Base-by-base conservation (phyloP, 1,140 invertebrate genomes). In the Carposina sasakii region DNA sequence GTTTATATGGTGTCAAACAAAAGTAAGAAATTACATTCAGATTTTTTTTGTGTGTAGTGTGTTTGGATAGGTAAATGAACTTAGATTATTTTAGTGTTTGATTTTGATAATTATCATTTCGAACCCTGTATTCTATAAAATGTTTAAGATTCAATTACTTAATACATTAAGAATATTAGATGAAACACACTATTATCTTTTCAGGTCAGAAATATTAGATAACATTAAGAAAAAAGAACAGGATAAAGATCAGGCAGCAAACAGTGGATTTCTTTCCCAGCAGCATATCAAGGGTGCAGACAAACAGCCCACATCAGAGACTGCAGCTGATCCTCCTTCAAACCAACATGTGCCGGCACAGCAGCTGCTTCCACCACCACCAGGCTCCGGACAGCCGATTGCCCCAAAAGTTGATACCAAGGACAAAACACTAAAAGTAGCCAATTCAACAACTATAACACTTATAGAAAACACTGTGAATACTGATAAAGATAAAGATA, bases 361-460 rank as follows among this genome's bases (percentile, higher is more conserved):
- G 37, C 73, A 77, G 50, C 56, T 83, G 13, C 48, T 77, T 13
- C 75, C 74, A 17, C 74, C 76, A 12, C 52, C 71, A 37, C 74
- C 71, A 49, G 54, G 60, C 34, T 49, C 63, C 24, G 56, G 52
- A 9, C 63, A 70, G 46, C 49, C 72, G 24, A 55, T 57, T 13
- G 66, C 72, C 50, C 40, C 62, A 41, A 79, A 82, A 57, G 76
- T 76, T 28, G 76, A 79, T 24, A 41, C 65, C 41, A 81, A 79
- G 66, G 76, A 79, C 40, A 83, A 81, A 46, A 66, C 73, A 56
- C 46, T 82, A 73, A 83, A 83, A 57, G 76, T 83, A 33, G 60
- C 79, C 20, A 83, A 83, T 49, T 83, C 79, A 1, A 83, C 79
- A 12, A 81, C 79, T 36, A 81, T 83, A 46, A 83, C 79, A 24